phyloP scores from a whole-genome alignment of 2,113 vertebrate species.

The Eonycteris spelaea region DNA sequence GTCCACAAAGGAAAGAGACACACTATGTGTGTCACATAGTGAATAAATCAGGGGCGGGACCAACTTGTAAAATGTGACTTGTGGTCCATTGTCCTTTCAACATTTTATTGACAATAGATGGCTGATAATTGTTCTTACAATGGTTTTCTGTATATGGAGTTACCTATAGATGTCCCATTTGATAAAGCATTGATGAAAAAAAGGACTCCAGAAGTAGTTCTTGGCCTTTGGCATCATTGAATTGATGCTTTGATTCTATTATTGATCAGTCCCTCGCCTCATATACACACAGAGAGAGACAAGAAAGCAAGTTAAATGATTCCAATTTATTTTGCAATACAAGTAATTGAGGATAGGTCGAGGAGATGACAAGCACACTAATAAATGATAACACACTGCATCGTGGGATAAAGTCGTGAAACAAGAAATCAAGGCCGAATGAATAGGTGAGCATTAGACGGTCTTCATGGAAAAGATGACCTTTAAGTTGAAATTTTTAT shows the following conservation, averaged over 20 bases:
- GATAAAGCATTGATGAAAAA: background rate
- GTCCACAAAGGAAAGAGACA: background rate
- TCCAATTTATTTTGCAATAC: slow-evolving; percentile 25
- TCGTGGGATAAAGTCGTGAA: background rate
- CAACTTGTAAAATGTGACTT: background rate
- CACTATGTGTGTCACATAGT: background rate
- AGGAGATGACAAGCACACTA: background rate
- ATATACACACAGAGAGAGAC: background rate
- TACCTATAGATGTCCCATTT: background rate
- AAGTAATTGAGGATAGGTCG: background rate
- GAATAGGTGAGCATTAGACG: background rate
- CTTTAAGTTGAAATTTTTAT: background rate
- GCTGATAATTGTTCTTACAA: background rate
- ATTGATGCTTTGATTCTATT: background rate
- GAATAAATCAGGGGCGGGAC: background rate
- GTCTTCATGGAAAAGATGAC: background rate
- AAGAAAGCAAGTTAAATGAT: background rate
- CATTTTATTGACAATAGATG: background rate
- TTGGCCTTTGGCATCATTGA: background rate
- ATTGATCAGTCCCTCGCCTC: background rate
- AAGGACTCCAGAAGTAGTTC: background rate
- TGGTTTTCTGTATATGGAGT: background rate
- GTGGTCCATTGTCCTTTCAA: background rate
- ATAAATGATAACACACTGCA: background rate
- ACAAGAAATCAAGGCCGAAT: background rate